These are phyloP conservation scores for Periparus ater DNA, from an alignment of 2,797 vertebrate species.

Conservation along the genomic window DNA sequence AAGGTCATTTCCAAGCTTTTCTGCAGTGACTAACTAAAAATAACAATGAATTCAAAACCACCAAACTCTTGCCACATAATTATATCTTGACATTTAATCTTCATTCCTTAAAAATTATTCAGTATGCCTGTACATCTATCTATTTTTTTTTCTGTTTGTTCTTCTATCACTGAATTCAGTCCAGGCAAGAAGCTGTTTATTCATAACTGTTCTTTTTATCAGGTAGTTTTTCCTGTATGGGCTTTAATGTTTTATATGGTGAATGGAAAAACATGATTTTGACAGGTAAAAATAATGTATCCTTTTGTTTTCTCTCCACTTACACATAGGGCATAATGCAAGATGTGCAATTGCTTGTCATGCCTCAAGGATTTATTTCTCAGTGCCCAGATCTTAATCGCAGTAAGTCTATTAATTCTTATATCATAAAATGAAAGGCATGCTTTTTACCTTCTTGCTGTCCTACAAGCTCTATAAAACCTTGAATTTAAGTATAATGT, in stretches of 20 bases:
- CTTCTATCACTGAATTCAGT: background rate
- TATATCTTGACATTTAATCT: constrained; percentile 69
- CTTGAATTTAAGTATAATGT: background rate
- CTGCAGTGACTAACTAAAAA: constrained; percentile 62
- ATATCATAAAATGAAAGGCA: background rate
- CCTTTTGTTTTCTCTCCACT: background rate
- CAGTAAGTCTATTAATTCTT: constrained; percentile 85
- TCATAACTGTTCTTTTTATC: constrained; percentile 16
- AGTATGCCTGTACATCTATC: background rate
- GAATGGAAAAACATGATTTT: constrained; percentile 44
- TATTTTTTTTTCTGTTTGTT: constrained; percentile 28
- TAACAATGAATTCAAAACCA: constrained; percentile 48
- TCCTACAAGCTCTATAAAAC: constrained; percentile 14
- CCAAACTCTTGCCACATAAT: constrained; percentile 44
- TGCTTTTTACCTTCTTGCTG: constrained; percentile 49
- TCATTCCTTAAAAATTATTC: constrained; percentile 50
- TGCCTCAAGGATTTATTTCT: constrained; percentile 97
- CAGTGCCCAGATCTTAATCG: constrained; percentile 98
- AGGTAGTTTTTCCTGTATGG: background rate
- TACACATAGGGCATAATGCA: constrained; percentile 91
- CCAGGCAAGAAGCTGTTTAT: constrained; percentile 1
- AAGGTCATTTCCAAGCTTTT: constrained; percentile 67
- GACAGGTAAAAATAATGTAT: constrained; percentile 52
- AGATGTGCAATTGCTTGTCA: constrained; percentile 93
- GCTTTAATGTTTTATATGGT: constrained; percentile 28